These are phyloP conservation scores for Cryptus viduatorius DNA, from an alignment of 2,888 invertebrate species.

Conservation along the genomic window DNA sequence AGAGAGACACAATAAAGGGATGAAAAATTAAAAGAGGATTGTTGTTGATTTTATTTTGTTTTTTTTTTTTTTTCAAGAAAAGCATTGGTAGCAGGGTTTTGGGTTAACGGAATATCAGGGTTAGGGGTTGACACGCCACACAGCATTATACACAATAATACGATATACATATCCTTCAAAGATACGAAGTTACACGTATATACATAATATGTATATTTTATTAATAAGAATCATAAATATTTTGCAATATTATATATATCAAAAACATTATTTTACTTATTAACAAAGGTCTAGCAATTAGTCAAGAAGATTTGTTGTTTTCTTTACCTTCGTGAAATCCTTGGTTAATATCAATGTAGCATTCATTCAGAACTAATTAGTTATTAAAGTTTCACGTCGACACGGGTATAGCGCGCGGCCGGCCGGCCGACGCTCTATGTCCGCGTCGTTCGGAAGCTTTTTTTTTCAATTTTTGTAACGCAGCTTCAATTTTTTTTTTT, in stretches of 20 bases:
- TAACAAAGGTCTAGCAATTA: slow-evolving; percentile 77
- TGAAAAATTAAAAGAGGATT: slow-evolving; percentile 65
- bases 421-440: slow-evolving; percentile 64
- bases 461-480: slow-evolving; percentile 17
- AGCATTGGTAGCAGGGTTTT: slow-evolving; percentile 55
- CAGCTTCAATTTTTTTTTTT: slow-evolving; percentile 1
- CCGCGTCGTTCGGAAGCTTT: slow-evolving; percentile 66
- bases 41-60: neutral
- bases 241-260: slow-evolving; percentile 40
- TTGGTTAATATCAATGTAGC: slow-evolving; percentile 84
- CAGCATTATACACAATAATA: slow-evolving; percentile 62
- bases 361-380: slow-evolving; percentile 85
- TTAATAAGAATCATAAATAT: slow-evolving; percentile 52
- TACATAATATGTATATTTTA: slow-evolving; percentile 55
- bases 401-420: slow-evolving; percentile 68
- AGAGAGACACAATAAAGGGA: slow-evolving; percentile 65
- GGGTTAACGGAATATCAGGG: slow-evolving; percentile 62
- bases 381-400: slow-evolving; percentile 81
- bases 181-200: slow-evolving; percentile 44
- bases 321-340: slow-evolving; percentile 85
- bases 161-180: slow-evolving; percentile 52
- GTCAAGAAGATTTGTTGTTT: slow-evolving; percentile 82
- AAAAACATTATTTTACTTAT: slow-evolving; percentile 65
- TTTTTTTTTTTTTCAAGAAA: neutral
- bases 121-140: slow-evolving; percentile 69